Conservation (phyloP, 1,140 invertebrate species). For the Apis florea region DNA sequence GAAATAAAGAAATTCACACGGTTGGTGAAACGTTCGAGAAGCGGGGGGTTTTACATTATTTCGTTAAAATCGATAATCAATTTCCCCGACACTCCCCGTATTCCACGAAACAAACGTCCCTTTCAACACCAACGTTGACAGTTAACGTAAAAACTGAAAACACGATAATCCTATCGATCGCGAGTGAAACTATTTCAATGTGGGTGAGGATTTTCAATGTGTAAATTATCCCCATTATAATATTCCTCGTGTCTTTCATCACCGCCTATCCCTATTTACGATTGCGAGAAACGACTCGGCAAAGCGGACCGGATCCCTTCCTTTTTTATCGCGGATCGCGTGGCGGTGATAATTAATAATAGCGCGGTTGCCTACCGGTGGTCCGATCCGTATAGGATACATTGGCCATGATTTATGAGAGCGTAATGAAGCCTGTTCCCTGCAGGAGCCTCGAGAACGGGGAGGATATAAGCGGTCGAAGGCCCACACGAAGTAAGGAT, state of each 20-base stretch:
- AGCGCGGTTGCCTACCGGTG: constrained; percentile 29
- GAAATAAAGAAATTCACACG: constrained; percentile 2
- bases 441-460: constrained; percentile 33
- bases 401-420: constrained; percentile 60
- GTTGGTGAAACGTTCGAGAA: background rate
- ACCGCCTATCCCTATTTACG: too few relatives aligned
- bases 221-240: background rate
- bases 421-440: constrained; percentile 64
- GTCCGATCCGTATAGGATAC: constrained; percentile 45
- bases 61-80: constrained; percentile 5
- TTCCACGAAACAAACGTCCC: background rate
- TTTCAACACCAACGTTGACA: background rate
- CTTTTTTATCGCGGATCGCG: constrained; percentile 44
- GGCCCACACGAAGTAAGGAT: background rate
- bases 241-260: background rate
- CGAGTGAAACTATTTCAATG: background rate
- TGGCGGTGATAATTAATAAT: constrained; percentile 61
- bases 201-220: background rate
- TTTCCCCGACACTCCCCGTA: background rate
- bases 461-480: constrained; percentile 18
- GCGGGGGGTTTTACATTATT: background rate
- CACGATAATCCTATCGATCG: background rate
- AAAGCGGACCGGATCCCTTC: background rate
- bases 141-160: background rate
- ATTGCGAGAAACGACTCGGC: background rate